These are phyloP conservation scores for Gibbula magus DNA, from an alignment of 2,888 invertebrate species.

Conservation along the genomic window DNA sequence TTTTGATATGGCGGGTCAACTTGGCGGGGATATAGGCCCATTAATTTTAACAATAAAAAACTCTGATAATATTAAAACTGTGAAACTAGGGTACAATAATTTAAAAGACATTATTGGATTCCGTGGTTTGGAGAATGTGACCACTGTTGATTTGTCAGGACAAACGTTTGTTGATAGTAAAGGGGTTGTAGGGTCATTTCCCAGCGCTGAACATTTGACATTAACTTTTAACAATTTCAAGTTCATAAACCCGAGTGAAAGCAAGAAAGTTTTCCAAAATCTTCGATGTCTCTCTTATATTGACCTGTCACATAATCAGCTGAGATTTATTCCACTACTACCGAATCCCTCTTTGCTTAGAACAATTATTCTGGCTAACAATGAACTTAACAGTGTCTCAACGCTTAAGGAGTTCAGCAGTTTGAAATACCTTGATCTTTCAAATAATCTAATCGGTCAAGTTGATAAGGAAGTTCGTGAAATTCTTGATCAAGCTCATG, in stretches of 20 bases:
- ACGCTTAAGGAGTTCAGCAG: neutral
- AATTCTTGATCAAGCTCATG: neutral
- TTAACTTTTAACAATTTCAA: neutral
- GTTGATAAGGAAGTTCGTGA: neutral
- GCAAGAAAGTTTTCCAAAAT: neutral
- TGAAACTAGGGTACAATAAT: neutral
- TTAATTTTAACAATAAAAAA: neutral
- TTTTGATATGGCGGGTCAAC: neutral
- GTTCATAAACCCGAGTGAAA: neutral
- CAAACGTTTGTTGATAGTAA: neutral
- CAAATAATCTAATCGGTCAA: neutral
- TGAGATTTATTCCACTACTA: neutral
- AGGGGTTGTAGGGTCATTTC: neutral
- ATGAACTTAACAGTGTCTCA: neutral
- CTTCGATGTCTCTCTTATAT: neutral
- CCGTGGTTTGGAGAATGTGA: neutral
- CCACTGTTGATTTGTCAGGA: neutral
- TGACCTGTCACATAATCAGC: neutral
- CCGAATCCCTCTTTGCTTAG: neutral
- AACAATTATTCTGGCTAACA: neutral
- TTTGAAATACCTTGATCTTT: neutral
- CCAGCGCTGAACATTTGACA: neutral
- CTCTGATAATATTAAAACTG: neutral
- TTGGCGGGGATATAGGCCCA: neutral
- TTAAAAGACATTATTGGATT: neutral